Base-by-base conservation (phyloP, 2,888 invertebrate genomes). In the Abrostola triplasia region DNA sequence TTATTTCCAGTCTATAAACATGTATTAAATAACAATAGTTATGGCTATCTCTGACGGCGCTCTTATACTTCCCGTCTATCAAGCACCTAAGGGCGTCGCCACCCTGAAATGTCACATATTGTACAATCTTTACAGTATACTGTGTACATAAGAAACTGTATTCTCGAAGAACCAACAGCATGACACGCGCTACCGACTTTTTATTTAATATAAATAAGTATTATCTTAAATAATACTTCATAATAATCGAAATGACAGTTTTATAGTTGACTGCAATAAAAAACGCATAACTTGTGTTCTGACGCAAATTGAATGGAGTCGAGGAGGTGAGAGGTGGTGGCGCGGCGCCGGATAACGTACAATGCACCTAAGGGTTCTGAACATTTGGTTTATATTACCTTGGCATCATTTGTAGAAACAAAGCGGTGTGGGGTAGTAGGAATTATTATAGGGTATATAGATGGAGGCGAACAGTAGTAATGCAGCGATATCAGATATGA, bases 221-320 rank as follows among this genome's bases (percentile, higher is more conserved):
- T 72, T 81, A 66, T 80, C 77, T 79, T 77, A 82, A 85, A 85
- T 83, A 82, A 85, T 84, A 81, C 77, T 71, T 85, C 80, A 85
- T 87, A 88, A 86, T 86, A 85, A 91, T 87, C 83, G 84, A 87
- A 85, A 86, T 81, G 87, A 88, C 90, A 85, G 76, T 90, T 92
- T 92, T 91, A 91, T 93, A 87, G 91, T 85, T 73, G 82, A 79
- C 67, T 83, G 88, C 87, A 92, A 93, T 93, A 93, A 93, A 93
- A 93, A 92, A 92, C 88, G 84, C 89, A 91, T 93, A 92, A 93
- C 90, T 87, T 86, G 88, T 85, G 77, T 74, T 81, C 76, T 85
- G 87, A 82, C 86, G 84, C 86, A 92, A 92, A 93, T 93, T 93
- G 92, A 92, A 93, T 92, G 88, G 82, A 79, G 73, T 77, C 65